These are phyloP conservation scores for Drosophila vallismaia DNA, from an alignment of 2,888 invertebrate genomes.

Conservation along the genomic window DNA sequence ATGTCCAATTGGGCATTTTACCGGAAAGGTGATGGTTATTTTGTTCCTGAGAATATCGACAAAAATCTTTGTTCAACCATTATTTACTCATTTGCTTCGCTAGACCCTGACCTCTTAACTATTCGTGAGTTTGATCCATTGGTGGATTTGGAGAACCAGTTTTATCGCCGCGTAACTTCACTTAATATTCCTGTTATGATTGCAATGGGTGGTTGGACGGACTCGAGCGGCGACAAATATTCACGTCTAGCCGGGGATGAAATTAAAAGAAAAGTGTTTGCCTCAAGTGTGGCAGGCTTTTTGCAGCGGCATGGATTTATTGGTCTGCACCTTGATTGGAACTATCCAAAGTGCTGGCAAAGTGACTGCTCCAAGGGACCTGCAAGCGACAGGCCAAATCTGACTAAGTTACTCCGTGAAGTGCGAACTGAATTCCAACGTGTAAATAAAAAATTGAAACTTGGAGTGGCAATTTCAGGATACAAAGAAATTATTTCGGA, in stretches of 20 bases:
- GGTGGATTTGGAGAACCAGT: slow-evolving; percentile 93
- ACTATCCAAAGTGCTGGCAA: slow-evolving; percentile 97
- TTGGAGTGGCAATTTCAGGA: slow-evolving; percentile 94
- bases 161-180: slow-evolving; percentile 91
- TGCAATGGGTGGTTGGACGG: slow-evolving; percentile 98
- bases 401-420: slow-evolving; percentile 90
- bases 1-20: slow-evolving; percentile 96
- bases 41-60: slow-evolving; percentile 93
- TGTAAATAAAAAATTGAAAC: slow-evolving; percentile 85
- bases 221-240: slow-evolving; percentile 94
- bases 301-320: slow-evolving; percentile 90
- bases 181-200: slow-evolving; percentile 88
- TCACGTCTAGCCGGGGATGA: slow-evolving; percentile 90
- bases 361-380: slow-evolving; percentile 94
- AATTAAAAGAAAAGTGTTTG: slow-evolving; percentile 88
- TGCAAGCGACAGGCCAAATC: slow-evolving; percentile 90
- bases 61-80: slow-evolving; percentile 93
- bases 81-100: slow-evolving; percentile 94
- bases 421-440: slow-evolving; percentile 78
- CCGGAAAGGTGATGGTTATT: slow-evolving; percentile 91
- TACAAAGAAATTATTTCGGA: slow-evolving; percentile 95
- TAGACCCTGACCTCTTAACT: slow-evolving; percentile 91
- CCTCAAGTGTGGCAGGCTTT: slow-evolving; percentile 88
- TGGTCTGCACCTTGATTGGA: slow-evolving; percentile 97
- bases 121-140: slow-evolving; percentile 94